Base-by-base conservation (phyloP, 2,888 invertebrate species). In the Ceriagrion tenellum region DNA sequence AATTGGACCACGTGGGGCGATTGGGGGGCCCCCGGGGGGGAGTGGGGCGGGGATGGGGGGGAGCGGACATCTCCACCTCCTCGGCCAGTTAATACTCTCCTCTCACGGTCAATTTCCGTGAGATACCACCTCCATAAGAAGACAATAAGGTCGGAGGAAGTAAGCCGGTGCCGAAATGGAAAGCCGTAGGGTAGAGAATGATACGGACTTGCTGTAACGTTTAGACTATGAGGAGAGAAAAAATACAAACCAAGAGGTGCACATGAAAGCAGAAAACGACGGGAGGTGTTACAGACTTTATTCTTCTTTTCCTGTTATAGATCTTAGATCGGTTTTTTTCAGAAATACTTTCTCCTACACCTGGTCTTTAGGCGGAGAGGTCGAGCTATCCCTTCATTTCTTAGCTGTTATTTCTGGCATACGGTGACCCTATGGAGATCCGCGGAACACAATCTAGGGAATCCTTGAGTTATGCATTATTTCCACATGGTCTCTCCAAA, bases 1-100 rank as follows among this genome's bases (percentile, higher is more conserved):
- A 93, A 69, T n/a, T 93, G 93, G 93, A 93, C 93, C 93, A 93
- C 93, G 93, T 93, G 93, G 93, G 47, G 40, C 40, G 63, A 20
- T 20, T 69, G 35, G 63, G 23, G 59, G 23, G 59, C 26, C 91
- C 63, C 35, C 35, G 59, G 40, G n/a, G n/a, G n/a, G n/a, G n/a
- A n/a, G n/a, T n/a, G n/a, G n/a, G n/a, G n/a, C n/a, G n/a, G n/a
- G n/a, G n/a, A n/a, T n/a, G n/a, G n/a, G n/a, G n/a, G n/a, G n/a
- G 35, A 35, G 91, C 63, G 23, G 59, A 35, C 91, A 63, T 63
- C 91, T 91, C 47, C 89, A 40, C 89, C 89, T 55, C 8, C 47
- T 47, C 47, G 6, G 18, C 26, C n/a, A 8, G 47, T 47, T 47
- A 47, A 47, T 47, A 8, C 18, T 55, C 89, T 55, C 26, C 74